Percentiles rank a stretch among this genome's conserved stretches.
Evolutionary conservation across 2,797 vertebrate genomes (phyloP).

Genomic region (Xyrichtys novacula): DNA sequence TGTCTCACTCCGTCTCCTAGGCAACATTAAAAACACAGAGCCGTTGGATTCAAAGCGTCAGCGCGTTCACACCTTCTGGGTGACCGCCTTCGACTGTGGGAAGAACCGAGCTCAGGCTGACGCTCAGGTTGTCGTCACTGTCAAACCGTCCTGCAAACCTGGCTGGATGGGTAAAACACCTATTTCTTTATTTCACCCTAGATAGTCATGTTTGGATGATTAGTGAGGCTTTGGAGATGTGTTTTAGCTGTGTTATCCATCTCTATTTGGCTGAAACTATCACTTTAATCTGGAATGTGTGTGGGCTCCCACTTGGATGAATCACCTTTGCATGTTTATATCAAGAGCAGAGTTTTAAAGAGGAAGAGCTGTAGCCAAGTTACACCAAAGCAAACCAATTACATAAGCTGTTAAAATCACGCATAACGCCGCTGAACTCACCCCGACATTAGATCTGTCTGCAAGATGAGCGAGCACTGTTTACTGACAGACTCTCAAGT

Average conservation of each 20-base stretch:
- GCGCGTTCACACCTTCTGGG: conserved; percentile 93
- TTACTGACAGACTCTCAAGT: conserved; percentile 3
- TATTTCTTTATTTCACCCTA: not conserved
- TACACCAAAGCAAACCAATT: conserved; percentile 34
- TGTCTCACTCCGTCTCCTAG: conserved; percentile 77
- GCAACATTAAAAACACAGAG: conserved; percentile 98
- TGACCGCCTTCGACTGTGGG: conserved; percentile 98
- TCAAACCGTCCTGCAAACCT: conserved; percentile 98
- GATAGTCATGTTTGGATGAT: not conserved
- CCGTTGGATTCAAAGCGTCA: conserved; percentile 94
- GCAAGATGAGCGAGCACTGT: not conserved
- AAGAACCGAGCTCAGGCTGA: conserved; percentile 97
- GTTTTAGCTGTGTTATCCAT: conserved; percentile 11
- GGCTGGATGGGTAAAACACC: conserved; percentile 95
- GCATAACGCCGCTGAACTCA: conserved; percentile 2
- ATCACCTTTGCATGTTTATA: conserved; percentile 55
- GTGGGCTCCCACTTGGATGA: conserved; percentile 59
- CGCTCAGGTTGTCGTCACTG: conserved; percentile 95
- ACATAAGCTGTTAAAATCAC: conserved; percentile 34
- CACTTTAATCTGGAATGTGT: conserved; percentile 34
- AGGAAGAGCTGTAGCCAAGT: conserved; percentile 24
- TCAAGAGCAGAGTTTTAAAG: conserved; percentile 44
- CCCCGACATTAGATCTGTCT: not conserved
- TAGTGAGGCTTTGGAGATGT: not conserved
- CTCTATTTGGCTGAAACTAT: conserved; percentile 25